Evolutionary conservation across 2,888 invertebrate species (phyloP), one percentile per base, ranked within the genome.

Genomic region (Blomia tropicalis): DNA sequence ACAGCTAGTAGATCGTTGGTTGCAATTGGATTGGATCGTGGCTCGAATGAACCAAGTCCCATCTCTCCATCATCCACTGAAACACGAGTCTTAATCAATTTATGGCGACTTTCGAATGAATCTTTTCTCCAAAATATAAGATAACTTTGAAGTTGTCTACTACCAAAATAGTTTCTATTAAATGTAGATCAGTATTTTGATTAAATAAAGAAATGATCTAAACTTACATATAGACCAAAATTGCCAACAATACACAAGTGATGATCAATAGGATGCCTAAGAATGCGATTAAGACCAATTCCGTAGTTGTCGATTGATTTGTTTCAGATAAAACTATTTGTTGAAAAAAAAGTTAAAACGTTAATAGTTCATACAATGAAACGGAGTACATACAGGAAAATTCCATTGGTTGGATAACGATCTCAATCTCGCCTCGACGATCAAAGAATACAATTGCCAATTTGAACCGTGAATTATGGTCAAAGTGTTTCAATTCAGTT

Each of bases 201-300:
- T 30, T 23, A 43, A 2, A 30, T 56, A 17, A 2, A 41, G 5
- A 44, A 19, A 44, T 19, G 23, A 44, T 23, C 4, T 41, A 54
- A 32, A 51, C 4, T 41, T 58, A 62, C 62, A 62, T 62, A 29
- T 62, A 62, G 4, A 62, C 25, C 47, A 62, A 47, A 36, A 62
- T 43, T 17, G 29, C 62, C 29, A 62, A 27, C 30, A 62, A 30
- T 14, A 62, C 25, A 30, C 56, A 62, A 19, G 62, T 62, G 7
- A 62, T 62, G 2, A 62, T n/a, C 1, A 62, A 25, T 27, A 62
- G 43, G 11, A 62, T 44, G 1, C 58, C 62, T 29, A 62, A 36
- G 25, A 62, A n/a, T 22, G 36, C 29, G 17, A 62, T 62, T 17
- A 62, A 22, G 4, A 62, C 36, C 4, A 62, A 30, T 58, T 62